Evolutionary conservation across 1,140 invertebrate species (phyloP).

Genomic region (Coboldia fuscipes): DNA sequence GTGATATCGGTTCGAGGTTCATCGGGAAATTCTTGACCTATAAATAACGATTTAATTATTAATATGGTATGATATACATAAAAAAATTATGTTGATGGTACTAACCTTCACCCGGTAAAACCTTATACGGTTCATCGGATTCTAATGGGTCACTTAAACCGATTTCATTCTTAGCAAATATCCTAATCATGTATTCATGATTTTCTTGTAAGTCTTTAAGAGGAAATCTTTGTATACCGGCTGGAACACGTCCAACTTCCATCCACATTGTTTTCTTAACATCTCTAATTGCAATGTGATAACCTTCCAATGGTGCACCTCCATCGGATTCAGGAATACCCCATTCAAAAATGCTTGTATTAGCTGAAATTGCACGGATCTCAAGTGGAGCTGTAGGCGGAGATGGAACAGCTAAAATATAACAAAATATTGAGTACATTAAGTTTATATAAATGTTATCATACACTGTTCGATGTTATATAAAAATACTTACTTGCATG

Average conservation of each 20-base stretch:
- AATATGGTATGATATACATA: neutral
- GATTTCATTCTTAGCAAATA: slow-evolving; percentile 86
- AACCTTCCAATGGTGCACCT: slow-evolving; percentile 71
- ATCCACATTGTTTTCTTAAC: slow-evolving; percentile 88
- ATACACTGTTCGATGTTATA: neutral
- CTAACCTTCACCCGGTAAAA: slow-evolving; percentile 58
- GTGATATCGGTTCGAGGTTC: slow-evolving; percentile 33
- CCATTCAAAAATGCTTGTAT: slow-evolving; percentile 79
- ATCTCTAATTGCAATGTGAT: slow-evolving; percentile 84
- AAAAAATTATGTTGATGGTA: slow-evolving; percentile 1
- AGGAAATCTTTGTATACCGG: slow-evolving; percentile 60
- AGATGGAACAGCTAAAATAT: slow-evolving; percentile 54
- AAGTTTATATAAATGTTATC: neutral
- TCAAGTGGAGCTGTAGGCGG: slow-evolving; percentile 77
- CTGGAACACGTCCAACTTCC: slow-evolving; percentile 71
- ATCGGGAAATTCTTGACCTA: slow-evolving; percentile 26
- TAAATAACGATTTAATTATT: neutral
- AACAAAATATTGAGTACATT: slow-evolving; percentile 3
- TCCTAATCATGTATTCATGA: slow-evolving; percentile 73
- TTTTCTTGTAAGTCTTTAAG: slow-evolving; percentile 73
- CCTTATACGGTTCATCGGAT: slow-evolving; percentile 77
- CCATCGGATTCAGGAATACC: slow-evolving; percentile 84
- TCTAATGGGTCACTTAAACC: slow-evolving; percentile 85
- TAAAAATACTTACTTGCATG: slow-evolving; percentile 69
- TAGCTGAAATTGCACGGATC: slow-evolving; percentile 55